Percentiles rank a stretch among this genome's conserved stretches.
Conservation (phyloP, 2,113 vertebrate genomes). For the Paratilapia polleni region DNA sequence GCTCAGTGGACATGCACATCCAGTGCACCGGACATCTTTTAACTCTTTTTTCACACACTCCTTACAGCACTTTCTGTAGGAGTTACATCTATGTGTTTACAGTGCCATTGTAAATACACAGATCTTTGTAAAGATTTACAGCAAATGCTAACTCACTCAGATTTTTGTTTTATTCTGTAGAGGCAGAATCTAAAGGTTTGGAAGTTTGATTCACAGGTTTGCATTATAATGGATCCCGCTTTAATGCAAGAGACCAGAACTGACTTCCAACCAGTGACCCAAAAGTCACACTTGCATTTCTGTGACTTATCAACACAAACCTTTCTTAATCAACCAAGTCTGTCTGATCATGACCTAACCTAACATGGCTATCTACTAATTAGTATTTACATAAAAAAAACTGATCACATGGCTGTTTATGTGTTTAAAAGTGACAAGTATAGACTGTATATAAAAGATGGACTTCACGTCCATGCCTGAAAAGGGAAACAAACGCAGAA, state of each 20-base stretch:
- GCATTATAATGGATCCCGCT: neutral
- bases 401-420: neutral
- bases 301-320: neutral
- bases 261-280: neutral
- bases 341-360: too few relatives aligned
- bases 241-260: too few relatives aligned
- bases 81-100: neutral
- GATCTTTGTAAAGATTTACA: neutral
- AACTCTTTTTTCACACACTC: neutral
- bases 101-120: neutral
- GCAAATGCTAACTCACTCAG: neutral
- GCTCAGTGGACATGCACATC: neutral
- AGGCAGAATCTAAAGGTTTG: neutral
- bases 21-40: neutral
- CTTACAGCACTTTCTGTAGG: neutral
- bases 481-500: neutral
- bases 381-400: neutral
- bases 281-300: neutral
- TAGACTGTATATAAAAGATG: neutral
- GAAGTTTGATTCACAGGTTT: neutral
- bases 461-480: neutral
- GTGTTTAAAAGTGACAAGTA: neutral
- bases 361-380: too few relatives aligned
- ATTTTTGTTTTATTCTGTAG: neutral
- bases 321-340: neutral